A percentile compares a stretch with the other conserved stretches of the same genome.
Evolutionary conservation across 2,888 invertebrate species (phyloP).

Genomic region (Hanleya hanleyi): DNA sequence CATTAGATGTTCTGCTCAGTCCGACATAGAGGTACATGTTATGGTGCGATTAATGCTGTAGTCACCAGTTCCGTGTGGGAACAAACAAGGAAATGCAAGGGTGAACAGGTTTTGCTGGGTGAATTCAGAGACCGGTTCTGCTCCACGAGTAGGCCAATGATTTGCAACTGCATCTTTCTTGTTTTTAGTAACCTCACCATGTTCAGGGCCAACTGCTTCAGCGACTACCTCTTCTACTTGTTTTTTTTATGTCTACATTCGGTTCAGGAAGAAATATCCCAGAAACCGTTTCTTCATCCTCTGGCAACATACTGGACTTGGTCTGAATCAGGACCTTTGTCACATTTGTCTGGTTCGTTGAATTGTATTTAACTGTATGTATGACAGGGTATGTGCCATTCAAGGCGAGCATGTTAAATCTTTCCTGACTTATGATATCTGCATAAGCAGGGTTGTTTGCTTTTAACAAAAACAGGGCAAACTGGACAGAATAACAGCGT

Average conservation of each 20-base stretch:
- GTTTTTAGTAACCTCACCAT: too few species aligned
- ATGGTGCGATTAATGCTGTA: too few species aligned
- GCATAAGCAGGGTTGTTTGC: too few species aligned
- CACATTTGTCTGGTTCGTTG: neutral
- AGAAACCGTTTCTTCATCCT: too few species aligned
- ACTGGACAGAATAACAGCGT: too few species aligned
- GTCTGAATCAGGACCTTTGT: conserved; percentile 16
- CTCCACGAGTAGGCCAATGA: conserved; percentile 26
- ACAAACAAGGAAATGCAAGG: too few species aligned
- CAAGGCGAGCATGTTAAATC: conserved; percentile 12
- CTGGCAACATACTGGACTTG: neutral
- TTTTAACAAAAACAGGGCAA: too few species aligned
- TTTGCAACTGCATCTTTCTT: conserved; percentile 12
- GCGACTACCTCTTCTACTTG: conserved; percentile 7
- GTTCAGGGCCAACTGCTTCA: too few species aligned
- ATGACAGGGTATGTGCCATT: too few species aligned
- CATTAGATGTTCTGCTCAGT: too few species aligned
- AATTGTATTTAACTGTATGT: conserved; percentile 11
- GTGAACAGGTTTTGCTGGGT: conserved; percentile 8
- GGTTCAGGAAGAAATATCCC: conserved; percentile 13
- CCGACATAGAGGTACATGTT: too few species aligned
- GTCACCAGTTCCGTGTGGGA: too few species aligned
- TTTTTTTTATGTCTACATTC: neutral
- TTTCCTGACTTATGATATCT: conserved; percentile 11
- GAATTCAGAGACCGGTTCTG: neutral